Conservation (phyloP, 2,113 vertebrate genomes). For the Centropus bengalensis region DNA sequence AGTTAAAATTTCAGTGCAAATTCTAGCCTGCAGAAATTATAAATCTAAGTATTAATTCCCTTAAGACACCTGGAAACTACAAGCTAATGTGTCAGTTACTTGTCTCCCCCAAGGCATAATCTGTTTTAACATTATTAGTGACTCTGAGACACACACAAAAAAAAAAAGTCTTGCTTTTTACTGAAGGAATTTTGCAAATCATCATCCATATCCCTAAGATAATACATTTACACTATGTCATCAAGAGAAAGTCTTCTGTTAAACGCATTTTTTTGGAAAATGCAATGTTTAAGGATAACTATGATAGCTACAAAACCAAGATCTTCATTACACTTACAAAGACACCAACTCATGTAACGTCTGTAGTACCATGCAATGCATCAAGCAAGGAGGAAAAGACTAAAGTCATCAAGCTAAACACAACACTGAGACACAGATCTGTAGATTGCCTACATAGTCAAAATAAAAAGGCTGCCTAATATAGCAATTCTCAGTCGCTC, state of each 20-base stretch:
- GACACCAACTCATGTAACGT: neutral
- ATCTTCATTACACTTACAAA: neutral
- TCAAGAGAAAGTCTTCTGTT: too few relatives aligned
- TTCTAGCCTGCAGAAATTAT: neutral
- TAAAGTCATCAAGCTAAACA: neutral
- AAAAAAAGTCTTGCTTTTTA: neutral
- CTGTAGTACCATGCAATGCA: neutral
- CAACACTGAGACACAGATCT: neutral
- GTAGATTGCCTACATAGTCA: neutral
- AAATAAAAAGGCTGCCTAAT: neutral
- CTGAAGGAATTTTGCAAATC: neutral
- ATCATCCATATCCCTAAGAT: neutral
- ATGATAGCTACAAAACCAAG: neutral
- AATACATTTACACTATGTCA: neutral
- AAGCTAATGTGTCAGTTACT: neutral
- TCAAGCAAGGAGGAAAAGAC: neutral
- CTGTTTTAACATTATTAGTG: neutral
- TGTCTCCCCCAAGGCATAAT: neutral
- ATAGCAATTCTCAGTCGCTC: neutral
- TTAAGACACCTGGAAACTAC: neutral
- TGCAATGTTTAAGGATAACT: neutral
- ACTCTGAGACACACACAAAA: neutral
- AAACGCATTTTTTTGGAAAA: too few relatives aligned
- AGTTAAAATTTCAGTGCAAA: neutral
- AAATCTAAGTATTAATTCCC: neutral